A percentile compares a stretch with the other conserved stretches of the same genome.
Evolutionary conservation across 92 coral and sea anemone genomes (phyloP).

Genomic region (Virgularia gustaviana): DNA sequence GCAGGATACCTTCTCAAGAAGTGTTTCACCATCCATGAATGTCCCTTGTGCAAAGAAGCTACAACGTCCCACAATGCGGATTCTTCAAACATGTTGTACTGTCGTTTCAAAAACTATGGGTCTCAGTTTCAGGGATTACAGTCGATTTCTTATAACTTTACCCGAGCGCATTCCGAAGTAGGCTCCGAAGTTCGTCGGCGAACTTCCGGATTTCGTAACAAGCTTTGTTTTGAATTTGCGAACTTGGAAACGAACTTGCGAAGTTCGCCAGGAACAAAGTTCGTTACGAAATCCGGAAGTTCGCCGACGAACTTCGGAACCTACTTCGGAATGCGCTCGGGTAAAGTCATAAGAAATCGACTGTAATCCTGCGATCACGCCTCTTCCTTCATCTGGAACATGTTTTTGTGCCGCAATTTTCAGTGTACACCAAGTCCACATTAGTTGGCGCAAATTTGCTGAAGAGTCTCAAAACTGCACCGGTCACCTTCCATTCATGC

Average conservation of each 20-base stretch:
- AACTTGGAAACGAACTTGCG: no score
- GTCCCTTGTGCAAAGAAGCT: neutral
- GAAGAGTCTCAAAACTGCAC: neutral
- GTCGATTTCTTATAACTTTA: no score
- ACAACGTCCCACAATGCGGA: neutral
- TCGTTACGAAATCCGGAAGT: no score
- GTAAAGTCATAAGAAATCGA: no score
- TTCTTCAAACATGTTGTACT: neutral
- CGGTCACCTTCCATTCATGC: neutral
- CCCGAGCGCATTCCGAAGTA: no score
- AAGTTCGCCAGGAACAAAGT: no score
- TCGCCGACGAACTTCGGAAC: no score
- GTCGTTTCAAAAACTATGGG: slow-evolving; percentile 1
- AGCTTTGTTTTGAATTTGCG: no score
- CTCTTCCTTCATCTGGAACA: neutral
- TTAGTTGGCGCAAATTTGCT: neutral
- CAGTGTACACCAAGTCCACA: neutral
- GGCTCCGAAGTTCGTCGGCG: no score
- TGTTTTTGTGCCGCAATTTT: neutral
- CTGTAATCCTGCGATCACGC: slow-evolving; percentile 2
- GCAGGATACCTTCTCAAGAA: slow-evolving; percentile 5
- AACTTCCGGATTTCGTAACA: no score
- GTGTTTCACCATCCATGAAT: neutral
- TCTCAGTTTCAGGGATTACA: neutral
- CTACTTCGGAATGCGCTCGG: no score